Evolutionary conservation across 92 coral and sea anemone genomes (phyloP).

Genomic region (Diadumene lineata): DNA sequence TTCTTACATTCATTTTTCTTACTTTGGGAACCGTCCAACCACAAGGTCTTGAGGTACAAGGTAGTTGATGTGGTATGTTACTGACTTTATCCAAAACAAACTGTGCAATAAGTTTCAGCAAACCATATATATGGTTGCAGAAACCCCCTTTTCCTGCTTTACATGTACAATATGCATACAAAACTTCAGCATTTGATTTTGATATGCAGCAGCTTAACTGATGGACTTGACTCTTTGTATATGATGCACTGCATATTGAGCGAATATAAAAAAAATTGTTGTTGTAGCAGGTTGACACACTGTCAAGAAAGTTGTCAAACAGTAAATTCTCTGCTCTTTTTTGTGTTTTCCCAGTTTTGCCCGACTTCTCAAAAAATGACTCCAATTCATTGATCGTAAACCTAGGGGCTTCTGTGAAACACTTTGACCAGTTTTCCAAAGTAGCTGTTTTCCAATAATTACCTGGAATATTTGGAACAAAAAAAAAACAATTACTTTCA

Average conservation of each 20-base stretch:
- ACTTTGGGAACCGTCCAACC: slow-evolving; percentile 60
- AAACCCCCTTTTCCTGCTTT: slow-evolving; percentile 56
- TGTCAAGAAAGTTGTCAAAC: slow-evolving; percentile 54
- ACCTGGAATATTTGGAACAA: background rate
- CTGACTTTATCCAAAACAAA: slow-evolving; percentile 48
- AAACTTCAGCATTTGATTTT: slow-evolving; percentile 23
- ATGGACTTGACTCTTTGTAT: slow-evolving; percentile 36
- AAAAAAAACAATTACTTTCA: too few species aligned
- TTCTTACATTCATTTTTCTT: slow-evolving; percentile 45
- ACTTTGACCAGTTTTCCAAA: background rate
- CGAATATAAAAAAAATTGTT: slow-evolving; percentile 22
- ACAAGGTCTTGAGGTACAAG: slow-evolving; percentile 67
- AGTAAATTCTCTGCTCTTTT: slow-evolving; percentile 56
- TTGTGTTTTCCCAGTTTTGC: slow-evolving; percentile 58
- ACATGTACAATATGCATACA: slow-evolving; percentile 55
- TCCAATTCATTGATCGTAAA: slow-evolving; percentile 50
- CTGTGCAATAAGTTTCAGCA: slow-evolving; percentile 52
- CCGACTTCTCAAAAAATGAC: slow-evolving; percentile 38
- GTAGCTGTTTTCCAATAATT: background rate
- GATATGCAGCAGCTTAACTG: slow-evolving; percentile 51
- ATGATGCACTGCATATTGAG: slow-evolving; percentile 59
- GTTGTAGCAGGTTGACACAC: slow-evolving; percentile 24
- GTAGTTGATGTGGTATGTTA: slow-evolving; percentile 41
- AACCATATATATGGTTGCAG: slow-evolving; percentile 63
- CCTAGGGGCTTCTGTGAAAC: background rate